Conservation (phyloP, 2,797 vertebrate genomes). For the Galagoides demidoff region DNA sequence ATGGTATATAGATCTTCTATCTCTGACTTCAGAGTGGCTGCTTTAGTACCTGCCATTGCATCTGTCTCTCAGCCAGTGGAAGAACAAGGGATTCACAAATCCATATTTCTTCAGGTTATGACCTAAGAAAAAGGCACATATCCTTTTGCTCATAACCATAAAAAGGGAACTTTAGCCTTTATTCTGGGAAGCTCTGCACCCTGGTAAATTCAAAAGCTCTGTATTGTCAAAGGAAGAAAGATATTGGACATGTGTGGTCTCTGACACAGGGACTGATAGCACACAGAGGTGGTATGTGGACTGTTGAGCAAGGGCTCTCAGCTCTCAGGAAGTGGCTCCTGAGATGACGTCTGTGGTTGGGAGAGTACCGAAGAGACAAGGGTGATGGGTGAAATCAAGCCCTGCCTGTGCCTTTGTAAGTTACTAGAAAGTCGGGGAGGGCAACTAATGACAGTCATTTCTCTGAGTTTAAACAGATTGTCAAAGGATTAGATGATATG, state of each 20-base stretch:
- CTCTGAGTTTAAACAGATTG: too few relatives aligned
- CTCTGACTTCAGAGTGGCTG: not conserved
- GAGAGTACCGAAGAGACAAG: not conserved
- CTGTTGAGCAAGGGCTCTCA: not conserved
- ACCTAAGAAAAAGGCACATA: too few relatives aligned
- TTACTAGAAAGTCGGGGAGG: not conserved
- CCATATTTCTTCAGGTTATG: not conserved
- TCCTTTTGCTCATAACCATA: not conserved
- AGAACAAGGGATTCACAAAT: not conserved
- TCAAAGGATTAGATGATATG: not conserved
- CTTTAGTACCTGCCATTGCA: not conserved
- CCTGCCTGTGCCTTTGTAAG: not conserved
- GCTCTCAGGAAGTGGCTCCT: not conserved
- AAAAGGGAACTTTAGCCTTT: not conserved
- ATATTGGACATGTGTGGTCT: not conserved
- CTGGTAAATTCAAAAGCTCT: not conserved
- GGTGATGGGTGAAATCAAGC: not conserved
- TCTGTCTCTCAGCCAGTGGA: not conserved
- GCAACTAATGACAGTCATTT: too few relatives aligned
- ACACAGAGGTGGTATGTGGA: too few relatives aligned
- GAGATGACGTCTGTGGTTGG: not conserved
- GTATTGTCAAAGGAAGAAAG: not conserved
- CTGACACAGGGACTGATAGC: too few relatives aligned
- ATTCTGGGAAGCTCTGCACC: not conserved
- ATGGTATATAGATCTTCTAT: not conserved